Percentiles rank a stretch among this genome's conserved stretches.
Conservation (phyloP, 2,888 invertebrate genomes). For the Latrodectus elegans region DNA sequence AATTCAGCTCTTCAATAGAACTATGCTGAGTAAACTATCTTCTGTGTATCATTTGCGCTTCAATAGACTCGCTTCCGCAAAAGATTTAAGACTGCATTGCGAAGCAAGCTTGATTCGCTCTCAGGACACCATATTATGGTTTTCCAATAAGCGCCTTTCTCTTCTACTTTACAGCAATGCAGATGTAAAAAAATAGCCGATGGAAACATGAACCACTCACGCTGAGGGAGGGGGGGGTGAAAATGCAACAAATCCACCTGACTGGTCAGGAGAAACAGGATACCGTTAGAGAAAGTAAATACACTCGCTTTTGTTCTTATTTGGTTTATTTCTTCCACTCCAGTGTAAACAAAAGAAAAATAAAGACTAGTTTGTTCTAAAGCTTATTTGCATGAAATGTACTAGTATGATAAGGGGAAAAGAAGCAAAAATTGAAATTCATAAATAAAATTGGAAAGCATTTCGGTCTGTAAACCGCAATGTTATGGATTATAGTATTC, state of each 20-base stretch:
- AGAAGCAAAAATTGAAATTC: neutral
- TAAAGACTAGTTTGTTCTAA: slow-evolving; percentile 4
- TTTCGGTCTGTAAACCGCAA: neutral
- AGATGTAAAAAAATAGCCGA: slow-evolving; percentile 7
- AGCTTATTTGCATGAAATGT: slow-evolving; percentile 39
- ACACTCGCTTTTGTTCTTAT: neutral
- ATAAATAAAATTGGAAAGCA: slow-evolving; percentile 28
- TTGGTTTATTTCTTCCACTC: neutral
- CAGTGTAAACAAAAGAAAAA: neutral
- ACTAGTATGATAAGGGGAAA: slow-evolving; percentile 6
- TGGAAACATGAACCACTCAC: slow-evolving; percentile 30
- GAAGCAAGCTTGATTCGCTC: no score
- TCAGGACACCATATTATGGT: no score
- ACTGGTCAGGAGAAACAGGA: slow-evolving; percentile 15
- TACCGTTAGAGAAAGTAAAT: slow-evolving; percentile 1
- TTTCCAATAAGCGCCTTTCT: no score
- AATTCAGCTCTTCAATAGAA: no score
- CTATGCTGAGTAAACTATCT: no score
- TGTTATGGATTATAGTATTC: slow-evolving; percentile 4
- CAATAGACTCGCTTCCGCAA: no score
- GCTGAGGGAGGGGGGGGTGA: neutral
- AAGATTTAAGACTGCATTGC: no score
- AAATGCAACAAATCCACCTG: slow-evolving; percentile 35
- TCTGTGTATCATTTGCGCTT: no score
- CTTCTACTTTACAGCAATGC: neutral